phyloP scores from a whole-genome alignment of 2,888 invertebrate genomes.

The Anticlea derivata region DNA sequence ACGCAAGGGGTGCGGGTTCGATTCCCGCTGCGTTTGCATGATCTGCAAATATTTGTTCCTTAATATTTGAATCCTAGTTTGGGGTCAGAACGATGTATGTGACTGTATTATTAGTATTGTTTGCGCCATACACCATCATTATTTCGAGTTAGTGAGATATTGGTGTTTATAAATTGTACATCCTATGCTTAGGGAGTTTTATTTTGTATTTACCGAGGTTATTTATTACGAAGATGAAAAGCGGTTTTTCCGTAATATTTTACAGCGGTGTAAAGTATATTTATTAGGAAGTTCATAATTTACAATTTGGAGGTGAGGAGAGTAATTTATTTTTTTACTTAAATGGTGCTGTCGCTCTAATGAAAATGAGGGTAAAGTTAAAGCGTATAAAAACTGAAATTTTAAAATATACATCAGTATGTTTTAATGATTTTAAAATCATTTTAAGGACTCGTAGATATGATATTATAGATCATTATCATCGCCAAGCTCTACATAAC shows the following conservation, averaged over 20 bases:
- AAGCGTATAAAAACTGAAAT: background rate
- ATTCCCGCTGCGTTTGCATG: too few species aligned
- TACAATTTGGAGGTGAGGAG: constrained; percentile 30
- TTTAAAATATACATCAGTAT: too few species aligned
- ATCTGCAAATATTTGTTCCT: too few species aligned
- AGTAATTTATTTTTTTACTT: constrained; percentile 26
- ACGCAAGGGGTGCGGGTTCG: too few species aligned
- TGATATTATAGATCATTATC: too few species aligned
- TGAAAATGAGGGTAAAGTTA: constrained; percentile 18
- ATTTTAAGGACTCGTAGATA: too few species aligned
- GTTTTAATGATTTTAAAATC: too few species aligned
- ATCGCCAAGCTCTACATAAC: too few species aligned
- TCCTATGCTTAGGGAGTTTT: constrained; percentile 42
- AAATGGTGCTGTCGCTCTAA: constrained; percentile 25
- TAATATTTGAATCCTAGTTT: too few species aligned
- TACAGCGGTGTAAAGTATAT: constrained; percentile 28
- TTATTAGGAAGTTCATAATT: constrained; percentile 35
- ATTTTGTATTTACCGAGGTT: constrained; percentile 48
- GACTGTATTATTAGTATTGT: constrained; percentile 46
- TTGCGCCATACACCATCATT: constrained; percentile 47
- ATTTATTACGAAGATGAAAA: constrained; percentile 33
- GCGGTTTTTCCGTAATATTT: constrained; percentile 27
- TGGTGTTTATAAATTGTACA: constrained; percentile 47
- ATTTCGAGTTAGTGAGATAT: constrained; percentile 48
- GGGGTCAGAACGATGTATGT: too few species aligned